These are phyloP conservation scores for Epicampocera succincta DNA, from an alignment of 2,888 invertebrate species.

Conservation along the genomic window DNA sequence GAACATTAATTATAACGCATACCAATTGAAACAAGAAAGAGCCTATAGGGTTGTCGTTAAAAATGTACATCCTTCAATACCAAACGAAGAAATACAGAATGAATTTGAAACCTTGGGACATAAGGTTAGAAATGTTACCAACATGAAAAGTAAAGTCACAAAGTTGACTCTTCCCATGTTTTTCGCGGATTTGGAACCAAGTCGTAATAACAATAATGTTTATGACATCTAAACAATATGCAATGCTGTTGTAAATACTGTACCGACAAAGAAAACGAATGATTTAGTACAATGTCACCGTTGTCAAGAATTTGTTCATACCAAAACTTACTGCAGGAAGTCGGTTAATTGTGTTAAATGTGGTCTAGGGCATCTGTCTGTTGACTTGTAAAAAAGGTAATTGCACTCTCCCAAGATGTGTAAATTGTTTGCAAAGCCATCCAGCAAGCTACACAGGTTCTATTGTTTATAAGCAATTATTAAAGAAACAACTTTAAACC, in stretches of 20 bases:
- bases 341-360: too few species aligned
- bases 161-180: slow-evolving; percentile 54
- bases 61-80: slow-evolving; percentile 6
- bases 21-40: background rate
- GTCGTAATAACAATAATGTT: too few species aligned
- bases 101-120: background rate
- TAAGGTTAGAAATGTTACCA: slow-evolving; percentile 33
- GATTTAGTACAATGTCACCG: background rate
- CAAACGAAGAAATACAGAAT: slow-evolving; percentile 5
- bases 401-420: too few species aligned
- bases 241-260: slow-evolving; percentile 46
- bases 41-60: slow-evolving; percentile 22
- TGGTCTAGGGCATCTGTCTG: too few species aligned
- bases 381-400: too few species aligned
- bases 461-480: too few species aligned
- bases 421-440: too few species aligned
- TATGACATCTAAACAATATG: too few species aligned
- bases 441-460: too few species aligned
- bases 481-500: too few species aligned
- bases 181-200: slow-evolving; percentile 53
- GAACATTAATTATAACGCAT: background rate
- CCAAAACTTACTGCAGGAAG: too few species aligned
- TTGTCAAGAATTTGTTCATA: too few species aligned
- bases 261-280: slow-evolving; percentile 21
- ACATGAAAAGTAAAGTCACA: slow-evolving; percentile 21